A percentile compares a stretch with the other conserved stretches of the same genome.
These are phyloP conservation scores for Pygoscelis antarcticus DNA, from an alignment of 2,113 vertebrate species.

Conservation along the genomic window DNA sequence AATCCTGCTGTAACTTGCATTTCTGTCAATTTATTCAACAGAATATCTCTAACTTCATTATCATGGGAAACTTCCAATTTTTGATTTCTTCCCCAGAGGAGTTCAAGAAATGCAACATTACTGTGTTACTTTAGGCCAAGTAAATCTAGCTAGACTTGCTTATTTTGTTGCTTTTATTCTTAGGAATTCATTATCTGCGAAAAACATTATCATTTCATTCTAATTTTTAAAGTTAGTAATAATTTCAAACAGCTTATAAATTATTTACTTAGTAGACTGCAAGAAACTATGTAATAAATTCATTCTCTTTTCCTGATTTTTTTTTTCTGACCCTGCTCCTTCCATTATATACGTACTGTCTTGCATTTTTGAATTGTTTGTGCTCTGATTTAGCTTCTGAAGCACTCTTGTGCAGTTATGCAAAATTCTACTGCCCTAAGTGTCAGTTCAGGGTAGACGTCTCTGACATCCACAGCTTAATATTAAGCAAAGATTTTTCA, in stretches of 20 bases:
- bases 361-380: not conserved
- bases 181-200: not conserved
- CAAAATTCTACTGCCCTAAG: not conserved
- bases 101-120: not conserved
- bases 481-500: not conserved
- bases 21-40: not conserved
- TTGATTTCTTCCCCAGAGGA: not conserved
- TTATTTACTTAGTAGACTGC: not conserved
- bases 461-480: not conserved
- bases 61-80: not conserved
- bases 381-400: not conserved
- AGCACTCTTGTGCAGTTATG: not conserved
- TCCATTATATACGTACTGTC: not conserved
- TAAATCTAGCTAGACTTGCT: not conserved
- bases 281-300: not conserved
- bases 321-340: not conserved
- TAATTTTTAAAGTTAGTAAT: not conserved
- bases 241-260: not conserved
- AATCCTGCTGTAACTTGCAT: not conserved
- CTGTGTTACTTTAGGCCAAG: not conserved
- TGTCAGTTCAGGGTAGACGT: not conserved
- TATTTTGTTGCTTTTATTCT: not conserved
- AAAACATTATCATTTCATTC: not conserved
- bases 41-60: not conserved
- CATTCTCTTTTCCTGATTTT: not conserved